Conservation (phyloP, 2,888 invertebrate genomes). For the Metellina segmentata region DNA sequence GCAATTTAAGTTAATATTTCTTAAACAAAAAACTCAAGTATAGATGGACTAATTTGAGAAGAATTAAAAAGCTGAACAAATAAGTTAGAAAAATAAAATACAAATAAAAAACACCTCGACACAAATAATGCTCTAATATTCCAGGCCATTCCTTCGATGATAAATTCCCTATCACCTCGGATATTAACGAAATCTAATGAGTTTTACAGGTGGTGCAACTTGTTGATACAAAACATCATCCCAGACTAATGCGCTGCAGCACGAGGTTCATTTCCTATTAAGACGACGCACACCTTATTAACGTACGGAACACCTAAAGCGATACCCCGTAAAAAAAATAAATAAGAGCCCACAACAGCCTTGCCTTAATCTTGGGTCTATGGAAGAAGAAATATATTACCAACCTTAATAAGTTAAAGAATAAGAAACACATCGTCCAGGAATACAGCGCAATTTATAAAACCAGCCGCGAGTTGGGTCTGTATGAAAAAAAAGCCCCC, state of each 20-base stretch:
- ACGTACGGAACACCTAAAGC: background rate
- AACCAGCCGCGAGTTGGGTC: background rate
- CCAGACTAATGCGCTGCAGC: background rate
- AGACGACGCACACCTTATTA: background rate
- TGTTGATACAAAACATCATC: background rate
- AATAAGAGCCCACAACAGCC: conserved; percentile 1
- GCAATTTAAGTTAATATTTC: too few relatives aligned
- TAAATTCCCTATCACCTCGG: background rate
- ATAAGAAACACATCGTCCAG: background rate
- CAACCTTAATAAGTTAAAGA: background rate
- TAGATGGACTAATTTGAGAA: too few relatives aligned
- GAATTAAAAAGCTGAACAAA: too few relatives aligned
- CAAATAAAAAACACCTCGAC: too few relatives aligned
- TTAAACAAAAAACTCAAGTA: too few relatives aligned
- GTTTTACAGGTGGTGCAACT: background rate
- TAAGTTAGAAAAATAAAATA: too few relatives aligned
- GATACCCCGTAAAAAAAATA: conserved; percentile 13
- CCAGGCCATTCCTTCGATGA: background rate
- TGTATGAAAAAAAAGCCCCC: background rate
- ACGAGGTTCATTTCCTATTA: background rate
- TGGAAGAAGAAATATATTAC: conserved; percentile 3
- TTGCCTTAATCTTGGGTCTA: background rate
- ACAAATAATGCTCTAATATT: too few relatives aligned
- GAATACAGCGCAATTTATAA: conserved; percentile 39
- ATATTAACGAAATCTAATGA: background rate